Evolutionary conservation across 2,113 vertebrate genomes (phyloP).

Genomic region (Chamaetylas fuelleborni): DNA sequence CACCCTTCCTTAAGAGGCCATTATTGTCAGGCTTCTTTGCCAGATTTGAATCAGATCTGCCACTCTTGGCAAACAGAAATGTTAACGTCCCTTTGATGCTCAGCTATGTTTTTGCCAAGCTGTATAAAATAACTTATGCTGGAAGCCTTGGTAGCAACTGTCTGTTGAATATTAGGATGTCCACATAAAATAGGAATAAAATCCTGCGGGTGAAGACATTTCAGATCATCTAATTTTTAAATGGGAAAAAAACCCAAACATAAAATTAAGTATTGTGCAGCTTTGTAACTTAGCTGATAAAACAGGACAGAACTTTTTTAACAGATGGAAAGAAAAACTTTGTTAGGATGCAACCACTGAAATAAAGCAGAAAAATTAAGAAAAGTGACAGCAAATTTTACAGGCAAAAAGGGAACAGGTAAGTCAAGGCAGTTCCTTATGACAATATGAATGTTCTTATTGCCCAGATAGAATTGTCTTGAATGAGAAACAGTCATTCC

Average conservation of each 20-base stretch:
- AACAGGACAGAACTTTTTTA: neutral
- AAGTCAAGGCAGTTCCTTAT: neutral
- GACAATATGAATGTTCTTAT: neutral
- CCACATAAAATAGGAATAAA: neutral
- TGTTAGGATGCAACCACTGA: neutral
- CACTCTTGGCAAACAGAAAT: constrained; percentile 45
- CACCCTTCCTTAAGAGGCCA: constrained; percentile 42
- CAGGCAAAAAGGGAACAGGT: neutral
- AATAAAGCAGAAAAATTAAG: neutral
- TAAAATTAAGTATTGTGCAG: neutral
- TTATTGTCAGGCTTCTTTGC: constrained; percentile 40
- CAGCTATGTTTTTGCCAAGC: constrained; percentile 3
- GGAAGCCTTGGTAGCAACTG: neutral
- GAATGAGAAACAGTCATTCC: neutral
- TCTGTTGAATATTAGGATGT: neutral
- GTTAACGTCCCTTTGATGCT: constrained; percentile 41
- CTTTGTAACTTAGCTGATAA: neutral
- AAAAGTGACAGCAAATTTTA: neutral
- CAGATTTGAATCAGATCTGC: constrained; percentile 46
- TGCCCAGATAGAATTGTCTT: neutral
- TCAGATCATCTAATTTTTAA: neutral
- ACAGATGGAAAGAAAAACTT: neutral
- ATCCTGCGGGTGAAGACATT: neutral
- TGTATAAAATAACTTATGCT: constrained; percentile 6
- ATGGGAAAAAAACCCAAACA: neutral